Base-by-base conservation (phyloP, 2,797 vertebrate genomes). In the Dendrocincla tyrannina region DNA sequence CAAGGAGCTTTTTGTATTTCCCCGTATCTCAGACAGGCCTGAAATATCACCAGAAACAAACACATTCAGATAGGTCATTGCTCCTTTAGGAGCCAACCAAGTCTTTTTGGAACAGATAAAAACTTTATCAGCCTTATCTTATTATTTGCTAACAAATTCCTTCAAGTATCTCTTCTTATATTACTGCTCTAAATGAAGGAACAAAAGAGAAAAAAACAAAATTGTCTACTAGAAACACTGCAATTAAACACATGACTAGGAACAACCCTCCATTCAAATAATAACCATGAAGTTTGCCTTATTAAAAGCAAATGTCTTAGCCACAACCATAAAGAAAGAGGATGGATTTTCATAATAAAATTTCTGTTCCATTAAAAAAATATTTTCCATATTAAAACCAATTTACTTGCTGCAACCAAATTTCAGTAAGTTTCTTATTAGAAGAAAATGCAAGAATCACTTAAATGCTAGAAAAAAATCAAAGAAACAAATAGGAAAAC, bases 211-310 rank as follows among this genome's bases (percentile, higher is more conserved):
- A 66, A 32, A 86, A 46, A 52, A 15, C 22, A 82, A 46, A 70
- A 67, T 32, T 19, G 5, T 46, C 81, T 74, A 37, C 58, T 85
- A 77, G 72, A 86, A 87, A 85, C 3, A 9, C 17, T 74, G 13
- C 16, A 93, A 82, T 82, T 79, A 91, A 79, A 94, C 79, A 74
- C 64, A 56, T 58, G 72, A 87, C 91, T 75, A 83, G 56, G 56
- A 92, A 85, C 74, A 87, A 85, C 6, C 8, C 25, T 53, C 19
- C 6, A 52, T 80, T 89, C 41, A 9, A 94, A 72, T 89, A 87
- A 67, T 49, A 90, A 76, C 22, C 58, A 42, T 39, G 8, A 95
- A 83, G 10, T 73, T 87, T 76, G 22, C 23, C 35, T 77, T 68
- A 76, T 41, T 89, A 35, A 85, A 91, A 56, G 79, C 24, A 91